Evolutionary conservation across 2,888 invertebrate genomes (phyloP), one percentile per base, ranked within the genome.

Genomic region (Empis livida): DNA sequence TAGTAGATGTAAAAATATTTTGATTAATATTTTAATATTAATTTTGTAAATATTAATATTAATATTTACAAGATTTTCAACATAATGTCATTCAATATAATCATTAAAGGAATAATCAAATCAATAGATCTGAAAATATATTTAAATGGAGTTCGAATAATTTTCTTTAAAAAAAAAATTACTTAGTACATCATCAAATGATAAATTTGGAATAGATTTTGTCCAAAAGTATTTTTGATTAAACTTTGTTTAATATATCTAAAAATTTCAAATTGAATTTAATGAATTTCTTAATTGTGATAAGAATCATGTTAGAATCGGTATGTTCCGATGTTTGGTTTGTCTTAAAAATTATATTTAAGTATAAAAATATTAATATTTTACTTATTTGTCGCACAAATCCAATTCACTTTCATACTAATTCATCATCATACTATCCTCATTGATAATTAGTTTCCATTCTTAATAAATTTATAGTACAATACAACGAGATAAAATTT

Each of bases 1-100:
- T n/a, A n/a, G n/a, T n/a, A n/a, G n/a, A n/a, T 39, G 5, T 39
- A 13, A n/a, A 41, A 44, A 35, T 39, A 13, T 23, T 15, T 4
- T 44, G 14, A 16, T n/a, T n/a, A n/a, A n/a, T n/a, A n/a, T n/a
- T n/a, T n/a, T n/a, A n/a, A n/a, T n/a, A n/a, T n/a, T n/a, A n/a
- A n/a, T n/a, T n/a, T n/a, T n/a, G n/a, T 31, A 23, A 43, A 20
- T 3, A 15, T n/a, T 13, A 17, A 8, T 32, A 75, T n/a, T n/a
- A n/a, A n/a, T n/a, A n/a, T n/a, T 76, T 50, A 85, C 72, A 38
- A 80, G 59, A 52, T 70, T 72, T 61, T 84, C 81, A 15, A 82
- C 72, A 54, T 72, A 72, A 51, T 73, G 73, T 56, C 78, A 77
- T 55, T 76, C 77, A 37, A 72, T 54, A 79, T 76, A 15, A 83